Conservation (phyloP, 1,140 invertebrate species). For the Diprion similis region DNA sequence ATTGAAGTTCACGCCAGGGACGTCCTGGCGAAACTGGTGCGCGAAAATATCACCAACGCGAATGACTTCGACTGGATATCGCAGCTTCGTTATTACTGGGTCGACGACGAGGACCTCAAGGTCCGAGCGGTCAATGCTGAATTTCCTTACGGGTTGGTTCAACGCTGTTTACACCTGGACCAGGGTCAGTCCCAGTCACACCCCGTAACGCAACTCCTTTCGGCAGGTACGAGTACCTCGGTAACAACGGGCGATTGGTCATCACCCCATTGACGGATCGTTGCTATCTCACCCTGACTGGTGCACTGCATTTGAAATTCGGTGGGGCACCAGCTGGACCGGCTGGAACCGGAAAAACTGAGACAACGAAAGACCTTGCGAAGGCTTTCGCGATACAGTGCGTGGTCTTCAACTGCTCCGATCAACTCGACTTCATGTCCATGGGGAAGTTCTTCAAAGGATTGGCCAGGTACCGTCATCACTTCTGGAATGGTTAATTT, state of each 20-base stretch:
- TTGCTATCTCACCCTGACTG: conserved; percentile 74
- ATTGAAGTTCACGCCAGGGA: conserved; percentile 77
- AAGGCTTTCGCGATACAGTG: conserved; percentile 79
- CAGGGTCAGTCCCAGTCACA: background rate
- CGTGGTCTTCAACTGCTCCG: conserved; percentile 81
- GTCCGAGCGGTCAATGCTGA: conserved; percentile 70
- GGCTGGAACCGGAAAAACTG: conserved; percentile 79
- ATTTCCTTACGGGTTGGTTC: conserved; percentile 63
- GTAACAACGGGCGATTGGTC: conserved; percentile 74
- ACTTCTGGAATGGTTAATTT: conserved; percentile 15
- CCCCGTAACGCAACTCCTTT: conserved; percentile 5
- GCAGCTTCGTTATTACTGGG: conserved; percentile 77
- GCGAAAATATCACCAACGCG: conserved; percentile 66
- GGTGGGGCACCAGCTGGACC: conserved; percentile 78
- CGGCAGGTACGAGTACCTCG: conserved; percentile 69
- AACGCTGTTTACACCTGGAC: conserved; percentile 44
- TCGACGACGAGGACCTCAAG: conserved; percentile 63
- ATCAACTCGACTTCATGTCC: conserved; percentile 75
- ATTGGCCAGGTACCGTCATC: conserved; percentile 53
- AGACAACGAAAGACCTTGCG: conserved; percentile 78
- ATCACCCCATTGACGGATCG: conserved; percentile 83
- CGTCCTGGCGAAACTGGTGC: conserved; percentile 68
- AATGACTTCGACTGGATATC: conserved; percentile 85
- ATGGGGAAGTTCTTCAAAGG: conserved; percentile 74
- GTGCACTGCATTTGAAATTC: conserved; percentile 74